Conservation (phyloP, 64 coral and sea anemone species). For the Montipora foliosa region DNA sequence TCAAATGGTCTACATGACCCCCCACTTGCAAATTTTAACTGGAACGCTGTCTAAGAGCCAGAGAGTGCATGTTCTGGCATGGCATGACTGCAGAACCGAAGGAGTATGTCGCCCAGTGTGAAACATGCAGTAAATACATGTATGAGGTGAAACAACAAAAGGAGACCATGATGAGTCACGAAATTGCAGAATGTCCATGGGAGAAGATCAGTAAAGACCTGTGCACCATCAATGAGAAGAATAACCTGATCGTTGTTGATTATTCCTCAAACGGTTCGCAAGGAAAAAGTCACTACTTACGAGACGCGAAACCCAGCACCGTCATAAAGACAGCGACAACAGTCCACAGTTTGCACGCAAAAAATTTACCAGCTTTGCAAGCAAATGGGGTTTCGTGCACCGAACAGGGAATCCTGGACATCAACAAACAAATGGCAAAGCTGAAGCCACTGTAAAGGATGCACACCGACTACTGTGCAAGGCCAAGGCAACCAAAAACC, state of each 20-base stretch:
- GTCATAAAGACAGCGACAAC: conserved; percentile 30
- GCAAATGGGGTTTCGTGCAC: background rate
- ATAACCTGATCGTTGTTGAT: conserved; percentile 22
- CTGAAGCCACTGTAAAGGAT: conserved; percentile 48
- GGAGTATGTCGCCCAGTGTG: conserved; percentile 7
- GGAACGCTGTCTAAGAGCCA: background rate
- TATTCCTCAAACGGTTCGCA: conserved; percentile 35
- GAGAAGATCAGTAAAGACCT: conserved; percentile 25
- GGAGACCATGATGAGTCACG: conserved; percentile 31
- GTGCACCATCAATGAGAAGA: conserved; percentile 20
- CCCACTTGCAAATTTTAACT: too few species aligned
- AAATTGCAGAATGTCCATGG: conserved; percentile 20
- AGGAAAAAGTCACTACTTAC: background rate
- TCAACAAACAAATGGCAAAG: conserved; percentile 29
- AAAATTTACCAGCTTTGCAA: conserved; percentile 18
- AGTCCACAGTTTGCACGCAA: conserved; percentile 24
- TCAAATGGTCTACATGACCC: too few species aligned
- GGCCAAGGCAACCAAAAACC: conserved; percentile 1
- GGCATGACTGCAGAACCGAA: conserved; percentile 17
- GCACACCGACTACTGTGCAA: conserved; percentile 38
- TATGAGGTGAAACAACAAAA: background rate
- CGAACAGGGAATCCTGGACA: too few species aligned
- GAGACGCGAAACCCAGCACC: background rate
- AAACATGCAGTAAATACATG: background rate
- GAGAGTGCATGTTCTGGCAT: conserved; percentile 35